Evolutionary conservation across 1,140 invertebrate genomes (phyloP), one percentile per base, ranked within the genome.

Genomic region (Drosophila bifasciata): DNA sequence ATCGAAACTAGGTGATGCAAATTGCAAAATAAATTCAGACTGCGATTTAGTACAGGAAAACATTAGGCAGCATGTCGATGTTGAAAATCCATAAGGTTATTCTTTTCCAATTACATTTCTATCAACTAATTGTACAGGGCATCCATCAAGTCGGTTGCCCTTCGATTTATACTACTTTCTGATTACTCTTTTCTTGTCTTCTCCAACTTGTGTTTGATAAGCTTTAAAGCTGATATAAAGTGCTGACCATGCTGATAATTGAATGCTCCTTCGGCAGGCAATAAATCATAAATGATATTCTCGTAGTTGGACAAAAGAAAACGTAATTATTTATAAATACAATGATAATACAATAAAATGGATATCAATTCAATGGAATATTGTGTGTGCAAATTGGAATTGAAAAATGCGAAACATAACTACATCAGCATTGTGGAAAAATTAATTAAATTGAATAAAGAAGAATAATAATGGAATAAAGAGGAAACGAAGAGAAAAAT

Each of bases 191-290:
- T 52, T 41, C 62, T 68, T 68, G 49, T 48, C 43, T 68, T 19
- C 8, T 8, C 6, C 8, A 68, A 55, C 32, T 56, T 63, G 55
- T 13, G 32, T 68, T 40, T 68, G 62, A 68, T 68, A 68, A 68
- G 64, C 43, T 55, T n/a, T 21, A 53, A 36, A 8, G 64, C 25
- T 68, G 64, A 68, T 68, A 68, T 66, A 67, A 68, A 55, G 50
- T 44, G 64, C 64, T 68, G 64, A 68, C 64, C 64, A 53, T 68
- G 64, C 64, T 68, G 64, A 68, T 68, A 68, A 55, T 56, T 51
- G n/a, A 39, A 64, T 50, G 63, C 41, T 2, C 62, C 43, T 36
- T 45, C 63, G 52, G 36, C 63, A 40, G 46, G 43, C 64, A 56
- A 56, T 68, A 68, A 68, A 68, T 68, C 62, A 68, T 40, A 68